Conservation (phyloP, 2,113 vertebrate genomes). For the Apteryx mantelli region DNA sequence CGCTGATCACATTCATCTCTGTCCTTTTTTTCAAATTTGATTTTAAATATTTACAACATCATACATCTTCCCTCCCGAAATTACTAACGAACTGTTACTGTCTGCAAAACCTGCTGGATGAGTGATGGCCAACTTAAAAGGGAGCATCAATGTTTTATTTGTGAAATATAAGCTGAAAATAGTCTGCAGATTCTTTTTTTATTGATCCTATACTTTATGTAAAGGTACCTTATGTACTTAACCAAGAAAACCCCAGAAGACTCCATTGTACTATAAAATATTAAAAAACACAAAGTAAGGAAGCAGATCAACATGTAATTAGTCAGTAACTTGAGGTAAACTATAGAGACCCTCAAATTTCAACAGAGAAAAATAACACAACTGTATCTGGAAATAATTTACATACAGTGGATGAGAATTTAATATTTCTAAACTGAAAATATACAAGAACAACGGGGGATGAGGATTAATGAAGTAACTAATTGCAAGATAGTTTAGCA, state of each 20-base stretch:
- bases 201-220: constrained; percentile 66
- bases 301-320: constrained; percentile 11
- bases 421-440: not conserved
- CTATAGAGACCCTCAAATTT: not conserved
- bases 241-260: constrained; percentile 46
- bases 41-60: constrained; percentile 99
- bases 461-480: not conserved
- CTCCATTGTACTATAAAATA: constrained; percentile 47
- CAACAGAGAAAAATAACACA: not conserved
- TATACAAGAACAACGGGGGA: not conserved
- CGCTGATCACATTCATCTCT: constrained; percentile 92
- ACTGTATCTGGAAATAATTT: constrained; percentile 1
- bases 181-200: constrained; percentile 76
- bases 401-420: not conserved
- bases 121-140: constrained; percentile 95
- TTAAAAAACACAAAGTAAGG: constrained; percentile 49
- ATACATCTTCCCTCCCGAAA: constrained; percentile 98
- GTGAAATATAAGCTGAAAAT: constrained; percentile 91
- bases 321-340: constrained; percentile 16
- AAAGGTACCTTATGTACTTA: constrained; percentile 48
- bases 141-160: constrained; percentile 99
- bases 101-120: constrained; percentile 92
- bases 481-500: not conserved
- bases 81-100: constrained; percentile 98
- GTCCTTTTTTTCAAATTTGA: constrained; percentile 99